These are phyloP conservation scores for Oncorhynchus clarkii DNA, from an alignment of 2,113 vertebrate genomes.

Conservation along the genomic window DNA sequence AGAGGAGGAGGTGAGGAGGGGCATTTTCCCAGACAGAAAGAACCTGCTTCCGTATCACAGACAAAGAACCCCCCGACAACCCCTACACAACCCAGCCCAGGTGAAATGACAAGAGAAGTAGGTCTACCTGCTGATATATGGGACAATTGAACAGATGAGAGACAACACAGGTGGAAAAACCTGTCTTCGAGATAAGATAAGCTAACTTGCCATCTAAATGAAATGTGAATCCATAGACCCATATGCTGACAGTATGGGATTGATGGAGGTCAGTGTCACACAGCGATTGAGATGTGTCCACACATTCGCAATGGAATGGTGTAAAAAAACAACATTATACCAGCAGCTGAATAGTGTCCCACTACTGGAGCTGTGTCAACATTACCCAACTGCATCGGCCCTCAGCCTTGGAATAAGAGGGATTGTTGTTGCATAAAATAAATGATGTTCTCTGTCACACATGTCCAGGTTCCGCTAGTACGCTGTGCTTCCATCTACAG, in stretches of 20 bases:
- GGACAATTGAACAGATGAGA: neutral
- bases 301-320: neutral
- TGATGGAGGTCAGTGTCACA: neutral
- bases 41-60: conserved; percentile 34
- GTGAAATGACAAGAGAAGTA: neutral
- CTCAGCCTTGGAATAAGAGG: conserved; percentile 37
- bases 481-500: neutral
- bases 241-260: neutral
- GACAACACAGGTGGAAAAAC: conserved; percentile 10
- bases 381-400: conserved; percentile 23
- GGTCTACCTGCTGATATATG: neutral
- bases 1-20: neutral
- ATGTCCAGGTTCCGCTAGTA: neutral
- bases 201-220: neutral
- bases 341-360: conserved; percentile 31
- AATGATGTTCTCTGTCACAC: neutral
- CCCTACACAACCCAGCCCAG: conserved; percentile 1
- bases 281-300: neutral
- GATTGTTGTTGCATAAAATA: conserved; percentile 11
- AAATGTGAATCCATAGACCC: neutral
- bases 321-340: too few species aligned
- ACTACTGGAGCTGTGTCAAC: conserved; percentile 32
- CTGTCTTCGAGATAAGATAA: neutral
- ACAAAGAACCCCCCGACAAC: conserved; percentile 9
- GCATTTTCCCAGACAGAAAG: conserved; percentile 39